phyloP scores from a whole-genome alignment of 2,113 vertebrate genomes.

The Colistium nudipinnis region DNA sequence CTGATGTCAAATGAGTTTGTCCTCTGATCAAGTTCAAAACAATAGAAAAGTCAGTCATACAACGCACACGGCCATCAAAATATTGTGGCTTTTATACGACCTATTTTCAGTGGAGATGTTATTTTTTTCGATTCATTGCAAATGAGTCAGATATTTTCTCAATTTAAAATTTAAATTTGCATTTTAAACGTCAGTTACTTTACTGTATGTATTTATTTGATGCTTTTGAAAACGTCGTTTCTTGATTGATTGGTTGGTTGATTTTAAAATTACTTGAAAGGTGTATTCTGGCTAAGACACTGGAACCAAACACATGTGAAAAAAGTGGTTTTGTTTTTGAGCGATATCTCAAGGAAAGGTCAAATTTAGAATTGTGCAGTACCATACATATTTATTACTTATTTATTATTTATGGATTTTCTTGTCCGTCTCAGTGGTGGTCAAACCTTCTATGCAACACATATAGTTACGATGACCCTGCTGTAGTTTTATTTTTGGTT shows the following conservation, averaged over 20 bases:
- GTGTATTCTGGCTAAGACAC: not conserved
- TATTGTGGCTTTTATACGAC: not conserved
- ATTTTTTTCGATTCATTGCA: too few species aligned
- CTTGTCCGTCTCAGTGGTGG: conserved; percentile 38
- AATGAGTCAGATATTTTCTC: too few species aligned
- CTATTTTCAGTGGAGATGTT: conserved; percentile 10
- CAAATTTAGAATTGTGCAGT: conserved; percentile 12
- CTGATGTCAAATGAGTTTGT: conserved; percentile 79
- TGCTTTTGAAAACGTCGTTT: not conserved
- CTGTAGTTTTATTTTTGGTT: conserved; percentile 24
- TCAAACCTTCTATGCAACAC: conserved; percentile 69
- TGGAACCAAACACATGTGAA: conserved; percentile 31
- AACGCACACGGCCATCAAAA: conserved; percentile 40
- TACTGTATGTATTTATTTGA: conserved; percentile 5
- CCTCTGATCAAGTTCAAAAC: conserved; percentile 73
- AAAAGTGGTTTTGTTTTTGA: conserved; percentile 6
- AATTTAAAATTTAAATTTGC: not conserved
- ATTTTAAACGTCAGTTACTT: not conserved
- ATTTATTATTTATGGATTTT: conserved; percentile 66
- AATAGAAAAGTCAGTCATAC: conserved; percentile 72
- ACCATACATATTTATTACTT: conserved; percentile 53
- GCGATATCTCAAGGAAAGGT: not conserved
- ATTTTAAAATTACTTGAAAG: conserved; percentile 23
- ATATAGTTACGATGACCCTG: conserved; percentile 19
- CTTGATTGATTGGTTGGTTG: too few species aligned